Evolutionary conservation across 2,113 vertebrate species (phyloP), one percentile per base, ranked within the genome.

Genomic region (Eptesicus fuscus): DNA sequence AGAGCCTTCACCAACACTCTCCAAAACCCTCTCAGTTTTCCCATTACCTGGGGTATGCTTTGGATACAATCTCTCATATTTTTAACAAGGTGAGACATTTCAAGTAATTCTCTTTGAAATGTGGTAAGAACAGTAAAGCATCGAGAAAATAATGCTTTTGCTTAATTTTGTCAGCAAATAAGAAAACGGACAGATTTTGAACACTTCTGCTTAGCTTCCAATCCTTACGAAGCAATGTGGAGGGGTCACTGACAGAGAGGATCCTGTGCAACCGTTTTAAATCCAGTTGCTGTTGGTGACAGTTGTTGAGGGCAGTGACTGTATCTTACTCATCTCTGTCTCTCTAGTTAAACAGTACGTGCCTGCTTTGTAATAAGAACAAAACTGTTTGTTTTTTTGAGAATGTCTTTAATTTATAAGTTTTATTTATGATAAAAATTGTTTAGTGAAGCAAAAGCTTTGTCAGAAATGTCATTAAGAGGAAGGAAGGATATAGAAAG

Each of bases 341-440:
- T 59, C 56, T 40, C 25, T 42, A 90, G 42, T 79, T 90, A 84
- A 90, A 88, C 0, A 80, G 40, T 32, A 90, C 2, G 13, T 82
- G 20, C 35, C 32, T 93, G 12, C 28, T 92, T 83, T 80, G 28
- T 42, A 65, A 0, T 7, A 56, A 76, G 51, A 30, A 88, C 40
- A 73, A 20, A 47, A 84, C 28, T 88, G 12, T 76, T 49, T 80
- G n/a, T n/a, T n/a, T n/a, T 23, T 23, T 35, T 90, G 85, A 37
- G 40, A 35, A 92, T 35, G 49, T 37, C 30, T 88, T 92, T 87
- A 90, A 88, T 49, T 84, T 82, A 7, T 53, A 78, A 77, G 13
- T 88, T 70, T 91, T 56, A 83, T 67, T 94, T 82, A 78, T 59
- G 32, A 82, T 76, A 83, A 90, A 93, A 94, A 95, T 28, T 37